Conservation (phyloP, 2,888 invertebrate species). For the Germaria angustata region DNA sequence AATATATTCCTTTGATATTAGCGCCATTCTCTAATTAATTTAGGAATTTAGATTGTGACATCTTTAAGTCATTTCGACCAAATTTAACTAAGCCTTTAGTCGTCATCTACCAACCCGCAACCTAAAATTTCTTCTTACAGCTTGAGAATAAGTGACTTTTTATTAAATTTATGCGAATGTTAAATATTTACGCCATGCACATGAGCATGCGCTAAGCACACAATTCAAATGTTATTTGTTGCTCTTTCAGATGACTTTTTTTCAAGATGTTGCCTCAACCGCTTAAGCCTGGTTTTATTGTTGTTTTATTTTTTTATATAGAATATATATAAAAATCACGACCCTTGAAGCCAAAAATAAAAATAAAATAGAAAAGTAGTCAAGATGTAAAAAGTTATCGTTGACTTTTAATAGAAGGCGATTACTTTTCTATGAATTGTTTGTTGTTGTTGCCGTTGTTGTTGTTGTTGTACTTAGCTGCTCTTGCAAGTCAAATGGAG, state of each 20-base stretch:
- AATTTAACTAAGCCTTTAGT: neutral
- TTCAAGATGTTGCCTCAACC: constrained; percentile 32
- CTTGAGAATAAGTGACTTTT: constrained; percentile 8
- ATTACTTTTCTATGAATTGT: constrained; percentile 53
- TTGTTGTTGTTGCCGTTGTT: neutral
- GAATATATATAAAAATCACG: constrained; percentile 62
- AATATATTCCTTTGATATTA: too few species aligned
- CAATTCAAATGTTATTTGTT: constrained; percentile 64
- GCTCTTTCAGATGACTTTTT: constrained; percentile 29
- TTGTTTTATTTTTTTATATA: constrained; percentile 12
- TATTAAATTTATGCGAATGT: constrained; percentile 71
- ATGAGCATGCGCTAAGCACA: constrained; percentile 67
- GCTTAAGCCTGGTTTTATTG: constrained; percentile 52
- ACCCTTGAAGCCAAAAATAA: constrained; percentile 61
- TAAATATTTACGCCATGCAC: constrained; percentile 68
- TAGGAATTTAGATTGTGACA: too few species aligned
- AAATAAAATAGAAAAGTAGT: constrained; percentile 21
- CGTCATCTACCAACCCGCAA: neutral
- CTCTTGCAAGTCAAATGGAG: constrained; percentile 46
- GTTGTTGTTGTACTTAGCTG: constrained; percentile 12
- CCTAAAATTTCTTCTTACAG: neutral
- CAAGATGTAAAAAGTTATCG: constrained; percentile 33
- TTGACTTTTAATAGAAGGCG: constrained; percentile 61
- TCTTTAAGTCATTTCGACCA: too few species aligned
- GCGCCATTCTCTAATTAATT: too few species aligned